Evolutionary conservation across 1,140 invertebrate genomes (phyloP).

Genomic region (Sarcophaga peregrina): DNA sequence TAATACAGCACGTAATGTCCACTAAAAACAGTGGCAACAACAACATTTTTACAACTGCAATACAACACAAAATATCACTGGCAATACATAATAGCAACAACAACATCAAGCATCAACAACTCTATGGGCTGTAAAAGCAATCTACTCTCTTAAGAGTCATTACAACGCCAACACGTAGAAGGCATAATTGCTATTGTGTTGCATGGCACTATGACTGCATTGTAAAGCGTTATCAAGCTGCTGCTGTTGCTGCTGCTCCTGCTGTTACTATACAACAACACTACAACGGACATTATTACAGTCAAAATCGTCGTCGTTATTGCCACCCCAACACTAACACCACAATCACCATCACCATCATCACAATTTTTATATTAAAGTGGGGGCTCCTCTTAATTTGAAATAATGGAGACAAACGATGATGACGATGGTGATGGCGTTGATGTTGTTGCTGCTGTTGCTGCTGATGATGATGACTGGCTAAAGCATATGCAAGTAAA

Average conservation of each 20-base stretch:
- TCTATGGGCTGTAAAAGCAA: too few relatives aligned
- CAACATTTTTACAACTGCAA: background rate
- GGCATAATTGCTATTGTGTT: slow-evolving; percentile 17
- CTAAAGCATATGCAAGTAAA: background rate
- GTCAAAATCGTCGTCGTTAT: background rate
- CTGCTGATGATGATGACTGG: too few relatives aligned
- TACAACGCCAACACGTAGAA: slow-evolving; percentile 21
- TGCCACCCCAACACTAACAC: too few relatives aligned
- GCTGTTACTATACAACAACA: too few relatives aligned
- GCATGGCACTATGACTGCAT: background rate
- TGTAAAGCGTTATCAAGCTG: too few relatives aligned
- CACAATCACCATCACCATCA: too few relatives aligned
- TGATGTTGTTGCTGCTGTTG: background rate
- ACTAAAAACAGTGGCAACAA: background rate
- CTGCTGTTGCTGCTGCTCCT: too few relatives aligned
- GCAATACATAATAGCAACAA: slow-evolving; percentile 1
- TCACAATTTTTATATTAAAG: background rate
- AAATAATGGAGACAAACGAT: background rate
- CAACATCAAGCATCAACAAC: background rate
- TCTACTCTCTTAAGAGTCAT: slow-evolving; percentile 5
- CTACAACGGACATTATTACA: background rate
- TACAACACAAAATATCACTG: background rate
- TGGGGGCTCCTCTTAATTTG: slow-evolving; percentile 13
- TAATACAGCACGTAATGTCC: slow-evolving; percentile 19
- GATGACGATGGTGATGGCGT: background rate